These are phyloP conservation scores for Synergus gifuensis DNA, from an alignment of 2,888 invertebrate genomes.

Conservation along the genomic window DNA sequence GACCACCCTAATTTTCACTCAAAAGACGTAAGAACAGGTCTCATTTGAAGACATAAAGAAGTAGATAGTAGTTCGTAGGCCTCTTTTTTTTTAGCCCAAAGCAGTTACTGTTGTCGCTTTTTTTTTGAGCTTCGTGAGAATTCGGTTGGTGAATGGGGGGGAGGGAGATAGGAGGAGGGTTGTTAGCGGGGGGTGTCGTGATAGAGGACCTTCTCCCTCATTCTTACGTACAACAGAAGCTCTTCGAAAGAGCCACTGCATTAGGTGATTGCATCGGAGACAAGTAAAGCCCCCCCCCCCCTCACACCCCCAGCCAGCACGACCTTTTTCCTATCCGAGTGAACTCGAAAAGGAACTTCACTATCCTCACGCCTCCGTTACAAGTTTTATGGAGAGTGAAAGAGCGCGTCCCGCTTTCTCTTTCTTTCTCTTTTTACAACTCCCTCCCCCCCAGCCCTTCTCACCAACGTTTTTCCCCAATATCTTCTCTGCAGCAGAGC, in stretches of 20 bases:
- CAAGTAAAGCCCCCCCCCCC: constrained; percentile 56
- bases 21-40: no score
- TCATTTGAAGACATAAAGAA: no score
- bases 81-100: constrained; percentile 1
- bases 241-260: constrained; percentile 61
- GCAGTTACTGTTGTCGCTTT: not conserved
- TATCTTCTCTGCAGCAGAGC: constrained; percentile 6
- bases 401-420: constrained; percentile 49
- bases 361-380: constrained; percentile 54
- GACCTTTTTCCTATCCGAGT: constrained; percentile 54
- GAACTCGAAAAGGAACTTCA: constrained; percentile 51
- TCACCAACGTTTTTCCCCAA: constrained; percentile 19
- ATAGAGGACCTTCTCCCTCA: constrained; percentile 31
- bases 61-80: not conserved
- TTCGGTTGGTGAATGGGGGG: not conserved
- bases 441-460: not conserved
- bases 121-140: not conserved
- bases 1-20: no score
- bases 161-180: not conserved
- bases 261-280: constrained; percentile 71
- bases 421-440: constrained; percentile 42
- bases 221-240: constrained; percentile 37
- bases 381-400: constrained; percentile 64
- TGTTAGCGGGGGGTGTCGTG: not conserved
- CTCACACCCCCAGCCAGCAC: constrained; percentile 12